Conservation (phyloP, 1,140 invertebrate genomes). For the Lineus longissimus region DNA sequence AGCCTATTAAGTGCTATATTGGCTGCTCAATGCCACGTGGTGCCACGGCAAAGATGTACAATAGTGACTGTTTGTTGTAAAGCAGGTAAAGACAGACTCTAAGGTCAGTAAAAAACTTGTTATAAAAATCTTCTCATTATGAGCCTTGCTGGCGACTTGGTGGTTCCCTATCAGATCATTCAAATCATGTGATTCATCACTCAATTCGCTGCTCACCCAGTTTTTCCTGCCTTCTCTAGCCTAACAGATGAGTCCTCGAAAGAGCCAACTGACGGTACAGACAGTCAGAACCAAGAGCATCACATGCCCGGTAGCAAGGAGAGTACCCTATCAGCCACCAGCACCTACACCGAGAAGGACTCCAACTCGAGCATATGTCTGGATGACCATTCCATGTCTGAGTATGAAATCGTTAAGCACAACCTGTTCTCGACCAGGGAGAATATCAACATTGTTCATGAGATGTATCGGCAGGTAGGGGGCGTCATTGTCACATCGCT, state of each 20-base stretch:
- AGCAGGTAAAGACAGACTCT: no score
- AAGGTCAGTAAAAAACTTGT: no score
- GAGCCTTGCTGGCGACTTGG: no score
- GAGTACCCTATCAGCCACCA: conserved; percentile 37
- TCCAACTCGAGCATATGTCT: conserved; percentile 48
- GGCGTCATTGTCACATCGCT: no score
- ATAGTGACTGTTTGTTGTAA: no score
- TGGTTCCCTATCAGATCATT: no score
- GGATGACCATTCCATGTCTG: conserved; percentile 44
- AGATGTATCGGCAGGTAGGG: conserved; percentile 77
- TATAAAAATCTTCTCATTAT: no score
- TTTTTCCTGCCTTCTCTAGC: neutral
- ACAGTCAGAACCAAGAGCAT: conserved; percentile 14
- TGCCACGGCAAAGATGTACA: no score
- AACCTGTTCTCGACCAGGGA: conserved; percentile 84
- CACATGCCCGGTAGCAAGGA: conserved; percentile 34
- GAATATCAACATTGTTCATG: conserved; percentile 92
- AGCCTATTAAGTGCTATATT: no score
- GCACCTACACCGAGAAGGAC: conserved; percentile 35
- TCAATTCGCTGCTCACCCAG: neutral
- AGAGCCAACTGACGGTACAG: conserved; percentile 20
- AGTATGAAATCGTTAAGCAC: conserved; percentile 69
- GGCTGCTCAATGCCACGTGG: no score
- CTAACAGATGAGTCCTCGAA: conserved; percentile 14
- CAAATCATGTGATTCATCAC: neutral